Percentiles rank a stretch among this genome's conserved stretches.
phyloP scores from a whole-genome alignment of 2,888 invertebrate genomes.

The Temnothorax unifasciatus region DNA sequence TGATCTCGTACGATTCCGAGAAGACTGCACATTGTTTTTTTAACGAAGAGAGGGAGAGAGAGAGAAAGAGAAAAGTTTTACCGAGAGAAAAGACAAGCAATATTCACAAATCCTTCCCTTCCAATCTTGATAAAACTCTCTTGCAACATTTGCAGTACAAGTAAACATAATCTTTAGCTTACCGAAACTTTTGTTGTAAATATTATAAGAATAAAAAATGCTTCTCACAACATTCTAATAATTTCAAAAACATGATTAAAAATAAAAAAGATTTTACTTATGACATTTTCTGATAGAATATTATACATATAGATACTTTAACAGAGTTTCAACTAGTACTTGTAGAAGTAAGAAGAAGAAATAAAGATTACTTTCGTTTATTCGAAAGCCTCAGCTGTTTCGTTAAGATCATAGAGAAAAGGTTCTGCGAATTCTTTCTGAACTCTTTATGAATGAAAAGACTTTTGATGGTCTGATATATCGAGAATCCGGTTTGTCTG shows the following conservation, averaged over 20 bases:
- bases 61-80: background rate
- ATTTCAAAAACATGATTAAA: background rate
- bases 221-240: background rate
- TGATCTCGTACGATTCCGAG: constrained; percentile 37
- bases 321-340: background rate
- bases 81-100: background rate
- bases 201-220: background rate
- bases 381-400: background rate
- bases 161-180: background rate
- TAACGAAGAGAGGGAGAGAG: background rate
- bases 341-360: background rate
- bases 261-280: background rate
- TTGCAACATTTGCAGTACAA: background rate
- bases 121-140: constrained; percentile 14
- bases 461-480: constrained; percentile 5
- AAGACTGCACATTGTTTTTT: background rate
- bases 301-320: background rate
- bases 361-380: background rate
- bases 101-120: constrained; percentile 2
- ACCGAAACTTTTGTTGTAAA: background rate
- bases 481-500: constrained; percentile 38
- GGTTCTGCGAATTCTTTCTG: background rate
- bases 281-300: background rate
- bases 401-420: background rate
- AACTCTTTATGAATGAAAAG: constrained; percentile 28